These are phyloP conservation scores for Otis tarda DNA, from an alignment of 2,113 vertebrate genomes.

Conservation along the genomic window DNA sequence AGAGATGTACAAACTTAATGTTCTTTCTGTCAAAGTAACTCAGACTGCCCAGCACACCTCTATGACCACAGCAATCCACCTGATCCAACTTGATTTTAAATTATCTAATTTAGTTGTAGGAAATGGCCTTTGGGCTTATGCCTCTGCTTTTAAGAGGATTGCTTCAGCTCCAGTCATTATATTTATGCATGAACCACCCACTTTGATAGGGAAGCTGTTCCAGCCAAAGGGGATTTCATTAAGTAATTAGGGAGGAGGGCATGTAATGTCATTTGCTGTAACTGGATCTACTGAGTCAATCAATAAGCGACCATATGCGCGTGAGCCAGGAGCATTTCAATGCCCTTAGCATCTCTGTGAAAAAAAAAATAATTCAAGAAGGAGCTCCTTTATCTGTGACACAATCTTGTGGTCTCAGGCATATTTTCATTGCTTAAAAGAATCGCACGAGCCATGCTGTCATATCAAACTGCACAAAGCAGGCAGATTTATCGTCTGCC, in stretches of 20 bases:
- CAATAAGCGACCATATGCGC: slow-evolving; percentile 39
- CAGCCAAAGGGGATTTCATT: slow-evolving; percentile 49
- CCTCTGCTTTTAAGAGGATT: slow-evolving; percentile 63
- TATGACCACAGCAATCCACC: neutral
- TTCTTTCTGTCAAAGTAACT: neutral
- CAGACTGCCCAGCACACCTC: neutral
- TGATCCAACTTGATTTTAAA: slow-evolving; percentile 39
- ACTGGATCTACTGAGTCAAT: slow-evolving; percentile 37
- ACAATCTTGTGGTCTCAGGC: neutral
- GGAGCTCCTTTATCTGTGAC: neutral
- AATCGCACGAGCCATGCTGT: neutral
- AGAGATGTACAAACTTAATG: neutral
- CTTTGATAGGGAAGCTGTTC: slow-evolving; percentile 54
- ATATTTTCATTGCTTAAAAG: slow-evolving; percentile 37
- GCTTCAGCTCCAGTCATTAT: slow-evolving; percentile 4
- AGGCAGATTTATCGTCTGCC: slow-evolving; percentile 25
- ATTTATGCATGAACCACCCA: slow-evolving; percentile 17
- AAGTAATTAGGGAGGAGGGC: slow-evolving; percentile 60
- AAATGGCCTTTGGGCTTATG: slow-evolving; percentile 36
- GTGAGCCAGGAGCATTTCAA: neutral
- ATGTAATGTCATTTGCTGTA: slow-evolving; percentile 45
- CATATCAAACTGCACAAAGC: neutral
- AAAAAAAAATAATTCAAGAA: neutral
- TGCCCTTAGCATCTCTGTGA: neutral
- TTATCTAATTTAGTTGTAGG: slow-evolving; percentile 33